These are phyloP conservation scores for Ochropleura plecta DNA, from an alignment of 2,888 invertebrate genomes.

Conservation along the genomic window DNA sequence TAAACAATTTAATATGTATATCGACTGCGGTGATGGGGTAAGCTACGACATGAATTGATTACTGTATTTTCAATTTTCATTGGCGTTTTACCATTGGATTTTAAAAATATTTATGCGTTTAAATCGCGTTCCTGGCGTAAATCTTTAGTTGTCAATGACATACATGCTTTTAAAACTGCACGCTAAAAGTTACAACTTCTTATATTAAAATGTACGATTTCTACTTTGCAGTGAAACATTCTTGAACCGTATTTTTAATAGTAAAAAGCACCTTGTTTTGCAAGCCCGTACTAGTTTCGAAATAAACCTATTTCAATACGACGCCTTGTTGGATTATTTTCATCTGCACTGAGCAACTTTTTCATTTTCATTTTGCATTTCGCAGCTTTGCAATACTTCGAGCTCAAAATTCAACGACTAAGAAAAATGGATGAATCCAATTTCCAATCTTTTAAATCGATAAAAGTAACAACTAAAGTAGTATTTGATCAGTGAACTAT, in stretches of 20 bases:
- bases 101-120: background rate
- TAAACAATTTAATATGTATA: conserved; percentile 64
- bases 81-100: conserved; percentile 10
- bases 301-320: conserved; percentile 42
- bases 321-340: conserved; percentile 31
- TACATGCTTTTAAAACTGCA: background rate
- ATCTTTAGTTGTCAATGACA: background rate
- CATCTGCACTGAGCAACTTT: conserved; percentile 16
- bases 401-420: conserved; percentile 22
- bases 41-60: conserved; percentile 46
- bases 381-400: conserved; percentile 16
- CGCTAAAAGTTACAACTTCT: background rate
- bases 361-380: conserved; percentile 32
- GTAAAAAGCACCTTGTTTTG: conserved; percentile 14
- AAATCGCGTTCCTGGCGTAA: background rate
- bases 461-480: background rate
- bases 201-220: conserved; percentile 1
- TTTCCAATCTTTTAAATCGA: conserved; percentile 4
- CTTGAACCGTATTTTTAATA: conserved; percentile 12
- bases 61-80: conserved; percentile 28
- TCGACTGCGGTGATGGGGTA: background rate
- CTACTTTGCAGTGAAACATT: background rate
- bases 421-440: conserved; percentile 7
- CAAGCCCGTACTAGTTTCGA: conserved; percentile 1
- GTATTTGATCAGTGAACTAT: conserved; percentile 8